Base-by-base conservation (phyloP, 92 coral and sea anemone genomes). In the Paramuricea clavata region DNA sequence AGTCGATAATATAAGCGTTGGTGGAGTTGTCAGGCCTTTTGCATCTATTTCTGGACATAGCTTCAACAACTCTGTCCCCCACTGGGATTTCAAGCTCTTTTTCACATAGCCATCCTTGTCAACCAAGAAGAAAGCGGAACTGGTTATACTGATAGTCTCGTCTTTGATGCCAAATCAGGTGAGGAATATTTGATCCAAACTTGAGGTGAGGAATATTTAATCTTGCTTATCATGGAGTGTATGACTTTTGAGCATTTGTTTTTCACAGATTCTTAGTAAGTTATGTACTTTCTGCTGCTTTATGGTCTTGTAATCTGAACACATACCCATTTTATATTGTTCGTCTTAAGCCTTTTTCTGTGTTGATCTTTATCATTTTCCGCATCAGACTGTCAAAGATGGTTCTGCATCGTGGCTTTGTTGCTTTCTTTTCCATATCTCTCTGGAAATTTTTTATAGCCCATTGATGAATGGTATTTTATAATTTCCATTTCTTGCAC, bases 401-500 rank as follows among this genome's bases (percentile, higher is more conserved):
- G 15, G 68, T 60, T 60, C 31, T 22, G 15, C 68, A 60, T 60
- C 31, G 30, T 21, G n/a, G 68, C 30, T 22, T 60, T 22, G 0
- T 60, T 3, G 6, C 61, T 5, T 60, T 60, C 30, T 60, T 60
- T 22, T 60, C 68, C 68, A 60, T 3, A 1, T 60, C 68, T 60
- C 68, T 60, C 68, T 60, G 68, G n/a, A 26, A 60, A 60, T 60
- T 60, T 60, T 30, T 60, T 60, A 26, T 60, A 60, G 68, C 68
- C n/a, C 30, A 30, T 60, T 60, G 68, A 60, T 22, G 33, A 60
- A 60, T 60, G 68, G 68, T 60, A 60, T 60, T 60, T 60, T 26
- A 21, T 60, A 28, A 8, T 21, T 26, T 60, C 15, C 12, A 60
- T 60, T 60, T 60, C 68, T 60, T 60, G 31, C 30, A 22, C 15